Evolutionary conservation across 2,797 vertebrate species (phyloP).

Genomic region (Phoxinus dragarum): DNA sequence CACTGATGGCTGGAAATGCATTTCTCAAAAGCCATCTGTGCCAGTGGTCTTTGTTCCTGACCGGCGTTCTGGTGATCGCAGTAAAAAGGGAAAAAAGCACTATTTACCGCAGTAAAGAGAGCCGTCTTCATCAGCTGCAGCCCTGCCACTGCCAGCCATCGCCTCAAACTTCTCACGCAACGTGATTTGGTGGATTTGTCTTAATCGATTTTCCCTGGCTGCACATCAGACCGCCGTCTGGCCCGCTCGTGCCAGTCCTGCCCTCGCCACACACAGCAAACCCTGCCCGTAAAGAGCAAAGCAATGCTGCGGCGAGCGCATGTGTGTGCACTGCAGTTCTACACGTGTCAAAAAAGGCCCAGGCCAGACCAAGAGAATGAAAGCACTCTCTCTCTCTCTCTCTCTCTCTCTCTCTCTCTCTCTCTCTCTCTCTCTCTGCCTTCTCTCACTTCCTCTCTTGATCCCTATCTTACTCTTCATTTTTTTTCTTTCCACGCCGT

Average conservation of each 20-base stretch:
- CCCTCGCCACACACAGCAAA: slow-evolving; percentile 47
- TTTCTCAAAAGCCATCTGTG: slow-evolving; percentile 78
- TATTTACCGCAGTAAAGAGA: slow-evolving; percentile 54
- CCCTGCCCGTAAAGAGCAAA: slow-evolving; percentile 40
- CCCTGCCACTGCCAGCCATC: slow-evolving; percentile 45
- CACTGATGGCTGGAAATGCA: slow-evolving; percentile 77
- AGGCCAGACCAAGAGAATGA: slow-evolving; percentile 41
- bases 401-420: slow-evolving; percentile 41
- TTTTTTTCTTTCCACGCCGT: slow-evolving; percentile 22
- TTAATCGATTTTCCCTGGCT: slow-evolving; percentile 71
- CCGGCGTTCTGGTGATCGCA: slow-evolving; percentile 49
- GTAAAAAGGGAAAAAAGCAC: slow-evolving; percentile 43
- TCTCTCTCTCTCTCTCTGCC: slow-evolving; percentile 39
- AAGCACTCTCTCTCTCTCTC: neutral
- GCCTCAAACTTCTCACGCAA: slow-evolving; percentile 56
- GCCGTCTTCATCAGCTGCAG: slow-evolving; percentile 54
- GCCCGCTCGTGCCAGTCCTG: slow-evolving; percentile 51
- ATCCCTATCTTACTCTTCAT: slow-evolving; percentile 35
- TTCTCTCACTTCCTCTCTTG: slow-evolving; percentile 53
- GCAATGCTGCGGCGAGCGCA: slow-evolving; percentile 8
- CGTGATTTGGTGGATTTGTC: slow-evolving; percentile 57
- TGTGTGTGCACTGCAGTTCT: slow-evolving; percentile 46
- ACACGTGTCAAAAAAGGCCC: slow-evolving; percentile 52
- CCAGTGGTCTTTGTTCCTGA: slow-evolving; percentile 72
- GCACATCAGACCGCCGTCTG: slow-evolving; percentile 34